Evolutionary conservation across 2,797 vertebrate genomes (phyloP), one percentile per base, ranked within the genome.

Genomic region (Craterocephalus amniculus): DNA sequence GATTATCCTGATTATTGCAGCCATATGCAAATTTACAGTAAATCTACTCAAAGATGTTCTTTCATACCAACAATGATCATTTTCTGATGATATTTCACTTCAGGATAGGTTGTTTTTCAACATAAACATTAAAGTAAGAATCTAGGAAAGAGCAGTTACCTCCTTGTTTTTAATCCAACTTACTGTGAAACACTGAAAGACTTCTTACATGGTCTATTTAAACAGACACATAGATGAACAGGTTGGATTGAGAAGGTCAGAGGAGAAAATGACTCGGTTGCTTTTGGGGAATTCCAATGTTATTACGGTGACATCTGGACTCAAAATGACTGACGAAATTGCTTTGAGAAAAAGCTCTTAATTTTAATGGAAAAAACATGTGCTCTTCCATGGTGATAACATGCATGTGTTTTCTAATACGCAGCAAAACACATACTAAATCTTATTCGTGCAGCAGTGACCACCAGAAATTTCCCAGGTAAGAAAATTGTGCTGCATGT

Each of bases 401-500:
- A 59, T 40, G 24, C 49, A 20, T 57, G 35, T 71, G 16, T 63
- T 70, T 72, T 76, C 63, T 63, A 79, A 76, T 67, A 67, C 27
- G 12, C 52, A 72, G 34, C 20, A 58, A 65, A 31, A 62, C 62
- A 55, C 51, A 31, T 56, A 64, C 70, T 73, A 72, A 81, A 70
- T 72, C 22, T 52, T 76, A 65, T 59, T 83, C 58, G 57, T 76
- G 70, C 49, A 63, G 56, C 67, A 76, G 43, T 64, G 71, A 74
- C 76, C 60, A 65, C 63, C 36, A 56, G 67, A 78, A 36, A 69
- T 57, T 34, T 73, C 35, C 85, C 56, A 63, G 62, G 66, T 64
- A 57, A 75, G 80, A 81, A 76, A 82, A 82, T 81, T 11, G 74
- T 80, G 77, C 51, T 72, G 72, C 74, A 81, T 84, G 68, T 81